Conservation (phyloP, 2,888 invertebrate species). For the Eugnorisma glareosa region DNA sequence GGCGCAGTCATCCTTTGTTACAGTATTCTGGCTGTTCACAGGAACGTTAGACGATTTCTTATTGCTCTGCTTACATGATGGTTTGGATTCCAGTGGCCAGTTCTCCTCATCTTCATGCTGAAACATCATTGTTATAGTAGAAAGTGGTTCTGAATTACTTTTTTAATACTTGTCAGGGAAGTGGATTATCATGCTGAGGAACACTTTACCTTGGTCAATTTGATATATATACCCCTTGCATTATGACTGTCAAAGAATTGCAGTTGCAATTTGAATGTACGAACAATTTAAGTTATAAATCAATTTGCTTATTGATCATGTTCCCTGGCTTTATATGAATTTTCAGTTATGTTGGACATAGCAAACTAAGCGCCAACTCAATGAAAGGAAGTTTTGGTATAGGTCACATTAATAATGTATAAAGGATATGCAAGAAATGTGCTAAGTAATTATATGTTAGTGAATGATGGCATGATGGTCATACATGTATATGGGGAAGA, state of each 20-base stretch:
- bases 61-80: slow-evolving; percentile 77
- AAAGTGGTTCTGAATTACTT: not conserved
- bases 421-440: not conserved
- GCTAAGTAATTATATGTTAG: not conserved
- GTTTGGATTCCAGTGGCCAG: slow-evolving; percentile 84
- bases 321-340: not conserved
- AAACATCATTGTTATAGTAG: slow-evolving; percentile 50
- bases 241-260: not conserved
- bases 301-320: not conserved
- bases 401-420: not conserved
- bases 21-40: slow-evolving; percentile 77
- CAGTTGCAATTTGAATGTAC: not conserved
- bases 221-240: not conserved
- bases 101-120: slow-evolving; percentile 88
- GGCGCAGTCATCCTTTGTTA: slow-evolving; percentile 86
- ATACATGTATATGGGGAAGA: not conserved
- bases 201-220: not conserved
- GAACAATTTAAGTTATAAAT: not conserved
- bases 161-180: not conserved
- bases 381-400: not conserved
- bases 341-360: not conserved
- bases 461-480: slow-evolving; percentile 17
- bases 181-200: not conserved
- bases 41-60: slow-evolving; percentile 78
- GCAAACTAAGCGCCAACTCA: not conserved